Evolutionary conservation across 2,888 invertebrate species (phyloP).

Genomic region (Andrena dorsata): DNA sequence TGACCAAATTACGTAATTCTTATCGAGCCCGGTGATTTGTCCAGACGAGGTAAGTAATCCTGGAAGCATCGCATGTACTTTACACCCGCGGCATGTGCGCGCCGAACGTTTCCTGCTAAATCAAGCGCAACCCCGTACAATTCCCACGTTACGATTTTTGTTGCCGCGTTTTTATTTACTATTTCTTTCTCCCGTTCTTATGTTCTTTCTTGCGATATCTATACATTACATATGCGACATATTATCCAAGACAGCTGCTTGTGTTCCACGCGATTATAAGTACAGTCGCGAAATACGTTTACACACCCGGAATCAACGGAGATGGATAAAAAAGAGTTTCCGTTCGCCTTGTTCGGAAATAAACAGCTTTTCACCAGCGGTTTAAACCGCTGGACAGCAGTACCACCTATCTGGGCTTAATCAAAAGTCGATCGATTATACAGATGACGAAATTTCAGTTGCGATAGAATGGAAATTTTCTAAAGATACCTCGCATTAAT

Average conservation of each 20-base stretch:
- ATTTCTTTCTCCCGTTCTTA: not conserved
- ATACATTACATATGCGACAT: no score
- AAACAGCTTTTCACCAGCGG: not conserved
- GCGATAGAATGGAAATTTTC: not conserved
- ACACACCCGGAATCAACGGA: not conserved
- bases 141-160: not conserved
- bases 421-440: no score
- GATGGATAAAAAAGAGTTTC: not conserved
- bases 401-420: not conserved
- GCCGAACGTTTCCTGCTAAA: not conserved
- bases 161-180: not conserved
- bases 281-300: not conserved
- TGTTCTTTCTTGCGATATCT: no score
- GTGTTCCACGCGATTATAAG: not conserved
- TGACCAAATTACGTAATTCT: conserved; percentile 35
- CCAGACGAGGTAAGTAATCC: not conserved
- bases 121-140: not conserved
- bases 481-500: not conserved
- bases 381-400: not conserved
- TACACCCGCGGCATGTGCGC: not conserved
- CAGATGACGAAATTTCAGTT: no score
- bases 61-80: not conserved
- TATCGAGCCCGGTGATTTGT: not conserved
- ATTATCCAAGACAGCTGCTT: not conserved
- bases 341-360: not conserved